Percentiles rank a stretch among this genome's conserved stretches.
These are phyloP conservation scores for Hypocryptadius cinnamomeus DNA, from an alignment of 2,113 vertebrate genomes.

Conservation along the genomic window DNA sequence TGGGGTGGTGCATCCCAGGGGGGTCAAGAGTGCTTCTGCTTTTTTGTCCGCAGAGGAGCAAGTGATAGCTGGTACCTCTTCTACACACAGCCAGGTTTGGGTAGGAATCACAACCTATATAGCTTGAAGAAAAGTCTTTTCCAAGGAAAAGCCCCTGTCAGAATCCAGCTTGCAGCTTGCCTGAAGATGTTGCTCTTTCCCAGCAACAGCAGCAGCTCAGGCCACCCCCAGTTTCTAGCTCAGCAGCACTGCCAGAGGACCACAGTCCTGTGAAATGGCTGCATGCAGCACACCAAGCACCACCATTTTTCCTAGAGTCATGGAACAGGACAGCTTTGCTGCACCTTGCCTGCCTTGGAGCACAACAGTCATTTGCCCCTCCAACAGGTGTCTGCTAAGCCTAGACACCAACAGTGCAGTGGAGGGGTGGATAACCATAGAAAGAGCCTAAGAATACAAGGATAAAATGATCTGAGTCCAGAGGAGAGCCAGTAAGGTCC, in stretches of 20 bases:
- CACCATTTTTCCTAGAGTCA: fast-evolving
- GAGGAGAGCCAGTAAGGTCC: background rate
- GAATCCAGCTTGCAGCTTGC: background rate
- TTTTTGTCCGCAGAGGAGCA: fast-evolving
- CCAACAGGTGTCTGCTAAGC: background rate
- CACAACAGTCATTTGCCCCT: background rate
- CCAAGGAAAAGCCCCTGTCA: background rate
- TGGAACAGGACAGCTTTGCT: background rate
- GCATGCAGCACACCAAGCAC: background rate
- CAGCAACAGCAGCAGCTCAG: background rate
- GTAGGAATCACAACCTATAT: no score
- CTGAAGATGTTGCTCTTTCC: background rate
- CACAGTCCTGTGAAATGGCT: background rate
- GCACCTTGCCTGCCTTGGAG: background rate
- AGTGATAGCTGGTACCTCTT: background rate
- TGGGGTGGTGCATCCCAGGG: background rate
- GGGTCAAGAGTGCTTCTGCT: background rate
- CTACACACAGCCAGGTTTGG: background rate
- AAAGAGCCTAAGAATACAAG: background rate
- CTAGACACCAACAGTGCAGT: background rate
- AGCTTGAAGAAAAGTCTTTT: background rate
- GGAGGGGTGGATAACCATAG: background rate
- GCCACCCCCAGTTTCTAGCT: background rate
- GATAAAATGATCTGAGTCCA: background rate
- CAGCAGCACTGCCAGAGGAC: background rate